Conservation (phyloP, 2,113 vertebrate genomes). For the Sebastes schlegelii region DNA sequence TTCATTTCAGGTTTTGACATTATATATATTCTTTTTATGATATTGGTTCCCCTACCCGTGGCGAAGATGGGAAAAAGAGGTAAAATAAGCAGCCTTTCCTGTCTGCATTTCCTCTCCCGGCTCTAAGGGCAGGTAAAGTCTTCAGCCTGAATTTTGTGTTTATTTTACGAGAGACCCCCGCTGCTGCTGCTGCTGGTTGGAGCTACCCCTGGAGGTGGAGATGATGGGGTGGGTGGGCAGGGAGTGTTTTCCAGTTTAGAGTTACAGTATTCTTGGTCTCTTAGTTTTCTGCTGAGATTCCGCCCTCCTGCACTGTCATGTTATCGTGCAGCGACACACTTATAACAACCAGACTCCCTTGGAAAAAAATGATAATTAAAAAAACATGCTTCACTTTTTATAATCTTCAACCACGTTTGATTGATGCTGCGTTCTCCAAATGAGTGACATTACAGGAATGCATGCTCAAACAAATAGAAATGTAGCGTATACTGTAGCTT, state of each 20-base stretch:
- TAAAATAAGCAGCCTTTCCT: slow-evolving; percentile 48
- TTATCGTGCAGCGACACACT: neutral
- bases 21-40: slow-evolving; percentile 62
- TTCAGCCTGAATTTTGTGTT: slow-evolving; percentile 74
- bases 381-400: neutral
- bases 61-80: slow-evolving; percentile 50
- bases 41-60: slow-evolving; percentile 43
- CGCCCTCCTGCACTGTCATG: neutral
- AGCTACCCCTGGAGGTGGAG: slow-evolving; percentile 67
- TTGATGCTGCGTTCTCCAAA: neutral
- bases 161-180: slow-evolving; percentile 77
- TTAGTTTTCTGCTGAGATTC: slow-evolving; percentile 18
- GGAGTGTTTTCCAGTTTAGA: slow-evolving; percentile 50
- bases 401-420: neutral
- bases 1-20: slow-evolving; percentile 52
- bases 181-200: slow-evolving; percentile 65
- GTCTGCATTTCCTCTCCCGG: slow-evolving; percentile 50
- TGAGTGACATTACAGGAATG: neutral
- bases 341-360: neutral
- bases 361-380: neutral
- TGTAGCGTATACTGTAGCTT: neutral
- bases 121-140: slow-evolving; percentile 78
- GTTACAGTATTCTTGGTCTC: slow-evolving; percentile 56
- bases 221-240: slow-evolving; percentile 32
- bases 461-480: slow-evolving; percentile 4